Evolutionary conservation across 2,888 invertebrate genomes (phyloP), one percentile per base, ranked within the genome.

Genomic region (Napeogenes sylphis): DNA sequence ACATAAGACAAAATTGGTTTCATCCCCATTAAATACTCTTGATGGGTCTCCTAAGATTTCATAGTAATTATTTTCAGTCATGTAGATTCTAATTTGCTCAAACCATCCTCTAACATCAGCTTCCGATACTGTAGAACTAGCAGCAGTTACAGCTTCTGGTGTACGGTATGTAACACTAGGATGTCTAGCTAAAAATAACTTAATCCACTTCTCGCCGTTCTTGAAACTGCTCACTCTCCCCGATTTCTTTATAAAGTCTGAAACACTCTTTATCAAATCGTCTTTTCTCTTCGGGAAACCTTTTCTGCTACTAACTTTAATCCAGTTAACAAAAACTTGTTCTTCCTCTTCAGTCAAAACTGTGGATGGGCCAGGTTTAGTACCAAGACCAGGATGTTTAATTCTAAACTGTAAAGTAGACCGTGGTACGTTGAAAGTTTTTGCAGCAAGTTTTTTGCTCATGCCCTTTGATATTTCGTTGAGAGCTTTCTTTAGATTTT

Each of bases 281-380:
- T 67, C 66, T 63, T 73, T 75, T 65, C 70, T 58, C 57, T 68
- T 69, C 14, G 80, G 79, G 67, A 79, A 79, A 30, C 79, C 76
- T 71, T 76, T 78, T 68, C 65, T 69, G 55, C 69, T 58, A 60
- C 71, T 68, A 42, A 72, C 61, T 56, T 60, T 59, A 55, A 80
- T 69, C 80, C 79, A 80, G 13, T 73, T 58, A n/a, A 68, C 75
- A 14, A 79, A 66, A 61, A 55, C 60, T 38, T 69, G 58, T 72
- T 79, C 78, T 68, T 77, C 76, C 53, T 72, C 70, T 53, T 69
- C 32, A 45, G 57, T 64, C 42, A 68, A 59, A 42, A 71, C 46
- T 45, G 66, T 63, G 21, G 59, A 33, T 8, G 69, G 68, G 10
- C 69, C 68, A 38, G 67, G 67, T 38, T 53, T 46, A 54, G 58